Evolutionary conservation across 2,797 vertebrate genomes (phyloP).

Genomic region (Cephalopachus bancanus): DNA sequence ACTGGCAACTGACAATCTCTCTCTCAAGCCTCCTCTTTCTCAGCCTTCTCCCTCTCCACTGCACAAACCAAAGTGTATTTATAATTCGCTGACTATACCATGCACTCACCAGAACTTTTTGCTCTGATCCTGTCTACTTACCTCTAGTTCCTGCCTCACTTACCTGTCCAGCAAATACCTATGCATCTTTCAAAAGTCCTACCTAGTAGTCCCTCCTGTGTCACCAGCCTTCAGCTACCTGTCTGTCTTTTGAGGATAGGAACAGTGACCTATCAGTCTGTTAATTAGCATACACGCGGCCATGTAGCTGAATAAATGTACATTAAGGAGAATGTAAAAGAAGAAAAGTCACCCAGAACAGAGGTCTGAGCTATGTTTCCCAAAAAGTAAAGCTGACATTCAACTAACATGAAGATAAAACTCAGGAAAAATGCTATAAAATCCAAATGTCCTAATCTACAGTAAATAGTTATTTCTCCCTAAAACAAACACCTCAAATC

Average conservation of each 20-base stretch:
- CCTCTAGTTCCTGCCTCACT: background rate
- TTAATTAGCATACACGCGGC: background rate
- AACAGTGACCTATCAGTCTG: background rate
- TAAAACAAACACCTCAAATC: constrained; percentile 34
- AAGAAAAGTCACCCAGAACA: background rate
- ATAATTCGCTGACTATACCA: background rate
- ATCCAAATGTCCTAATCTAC: background rate
- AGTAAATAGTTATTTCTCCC: background rate
- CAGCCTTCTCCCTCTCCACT: background rate
- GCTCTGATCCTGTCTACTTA: background rate
- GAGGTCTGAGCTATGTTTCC: background rate
- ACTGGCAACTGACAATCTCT: background rate
- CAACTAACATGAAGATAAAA: background rate
- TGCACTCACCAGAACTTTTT: background rate
- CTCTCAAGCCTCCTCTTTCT: background rate
- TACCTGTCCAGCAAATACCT: background rate
- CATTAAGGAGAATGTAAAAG: constrained; percentile 41
- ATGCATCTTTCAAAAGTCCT: background rate
- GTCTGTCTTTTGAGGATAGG: background rate
- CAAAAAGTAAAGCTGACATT: background rate
- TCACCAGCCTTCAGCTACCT: background rate
- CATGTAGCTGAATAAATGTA: background rate
- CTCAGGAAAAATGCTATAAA: constrained; percentile 26
- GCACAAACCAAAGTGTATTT: background rate
- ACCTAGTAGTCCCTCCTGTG: background rate